phyloP scores from a whole-genome alignment of 2,888 invertebrate genomes.

The Drosophila lutescens region DNA sequence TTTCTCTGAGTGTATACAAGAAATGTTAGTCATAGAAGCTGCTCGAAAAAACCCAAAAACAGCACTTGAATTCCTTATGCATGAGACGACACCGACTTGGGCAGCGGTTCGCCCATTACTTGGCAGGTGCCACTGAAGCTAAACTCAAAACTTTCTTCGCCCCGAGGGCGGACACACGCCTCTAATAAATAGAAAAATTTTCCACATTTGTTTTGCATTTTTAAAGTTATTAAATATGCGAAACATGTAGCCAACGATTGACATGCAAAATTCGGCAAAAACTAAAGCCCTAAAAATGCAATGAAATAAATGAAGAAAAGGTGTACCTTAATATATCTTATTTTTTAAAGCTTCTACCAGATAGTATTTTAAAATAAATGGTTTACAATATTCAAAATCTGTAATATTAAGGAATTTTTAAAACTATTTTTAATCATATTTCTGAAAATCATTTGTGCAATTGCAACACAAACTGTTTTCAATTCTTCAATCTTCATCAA shows the following conservation, averaged over 20 bases:
- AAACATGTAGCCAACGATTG: constrained; percentile 49
- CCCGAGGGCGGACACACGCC: constrained; percentile 20
- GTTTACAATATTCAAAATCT: too few relatives aligned
- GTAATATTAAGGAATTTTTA: too few relatives aligned
- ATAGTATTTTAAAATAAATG: too few relatives aligned
- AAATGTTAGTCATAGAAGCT: neutral
- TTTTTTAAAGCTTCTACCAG: too few relatives aligned
- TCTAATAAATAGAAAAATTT: constrained; percentile 52
- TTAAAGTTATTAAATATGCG: constrained; percentile 56
- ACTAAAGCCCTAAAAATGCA: too few relatives aligned
- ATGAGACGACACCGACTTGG: constrained; percentile 30
- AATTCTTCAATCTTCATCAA: too few relatives aligned
- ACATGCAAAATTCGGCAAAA: constrained; percentile 19
- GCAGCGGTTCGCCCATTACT: constrained; percentile 42
- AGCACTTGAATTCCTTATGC: constrained; percentile 48
- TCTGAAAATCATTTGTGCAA: too few relatives aligned
- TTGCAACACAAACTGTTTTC: too few relatives aligned
- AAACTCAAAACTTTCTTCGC: constrained; percentile 63
- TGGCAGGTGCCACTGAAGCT: constrained; percentile 56
- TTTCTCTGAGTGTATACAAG: neutral
- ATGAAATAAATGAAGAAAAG: too few relatives aligned
- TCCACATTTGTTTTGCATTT: constrained; percentile 54
- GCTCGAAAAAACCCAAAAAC: neutral
- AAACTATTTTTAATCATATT: too few relatives aligned
- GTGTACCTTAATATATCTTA: too few relatives aligned